Percentiles rank a stretch among this genome's conserved stretches.
These are phyloP conservation scores for Entomyzon cyanotis DNA, from an alignment of 2,113 vertebrate genomes.

Conservation along the genomic window DNA sequence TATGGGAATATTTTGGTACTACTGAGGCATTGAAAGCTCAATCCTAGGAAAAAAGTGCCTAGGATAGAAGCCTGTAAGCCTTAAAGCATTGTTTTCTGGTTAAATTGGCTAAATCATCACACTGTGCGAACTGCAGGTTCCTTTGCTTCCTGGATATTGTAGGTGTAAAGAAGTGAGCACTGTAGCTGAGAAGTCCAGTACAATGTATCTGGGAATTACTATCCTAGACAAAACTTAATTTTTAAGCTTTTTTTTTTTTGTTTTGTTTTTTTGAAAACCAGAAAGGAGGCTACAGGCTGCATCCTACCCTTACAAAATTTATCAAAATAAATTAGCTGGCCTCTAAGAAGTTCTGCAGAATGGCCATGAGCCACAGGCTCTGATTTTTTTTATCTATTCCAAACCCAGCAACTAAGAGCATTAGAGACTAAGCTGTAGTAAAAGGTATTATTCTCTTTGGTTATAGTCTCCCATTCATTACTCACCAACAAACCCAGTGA, in stretches of 20 bases:
- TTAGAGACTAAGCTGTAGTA: background rate
- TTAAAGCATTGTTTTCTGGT: conserved; percentile 19
- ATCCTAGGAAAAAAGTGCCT: background rate
- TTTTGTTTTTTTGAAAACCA: background rate
- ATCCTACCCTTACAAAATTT: background rate
- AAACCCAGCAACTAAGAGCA: background rate
- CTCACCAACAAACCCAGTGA: background rate
- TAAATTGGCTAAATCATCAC: conserved; percentile 19
- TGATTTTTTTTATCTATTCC: background rate
- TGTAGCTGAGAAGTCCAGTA: background rate
- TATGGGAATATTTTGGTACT: background rate
- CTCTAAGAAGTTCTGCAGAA: background rate
- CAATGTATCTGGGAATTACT: conserved; percentile 14
- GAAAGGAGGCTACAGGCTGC: background rate
- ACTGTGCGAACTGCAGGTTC: conserved; percentile 20
- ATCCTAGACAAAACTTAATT: background rate
- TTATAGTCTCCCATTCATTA: background rate
- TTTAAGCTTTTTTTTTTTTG: background rate
- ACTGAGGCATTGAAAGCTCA: background rate
- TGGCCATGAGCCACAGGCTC: background rate
- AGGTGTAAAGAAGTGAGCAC: background rate
- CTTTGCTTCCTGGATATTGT: conserved; percentile 22
- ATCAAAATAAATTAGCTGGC: background rate
- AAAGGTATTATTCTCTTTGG: background rate
- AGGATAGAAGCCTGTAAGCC: background rate